Conservation (phyloP, 2,113 vertebrate genomes). For the Misgurnus anguillicaudatus region DNA sequence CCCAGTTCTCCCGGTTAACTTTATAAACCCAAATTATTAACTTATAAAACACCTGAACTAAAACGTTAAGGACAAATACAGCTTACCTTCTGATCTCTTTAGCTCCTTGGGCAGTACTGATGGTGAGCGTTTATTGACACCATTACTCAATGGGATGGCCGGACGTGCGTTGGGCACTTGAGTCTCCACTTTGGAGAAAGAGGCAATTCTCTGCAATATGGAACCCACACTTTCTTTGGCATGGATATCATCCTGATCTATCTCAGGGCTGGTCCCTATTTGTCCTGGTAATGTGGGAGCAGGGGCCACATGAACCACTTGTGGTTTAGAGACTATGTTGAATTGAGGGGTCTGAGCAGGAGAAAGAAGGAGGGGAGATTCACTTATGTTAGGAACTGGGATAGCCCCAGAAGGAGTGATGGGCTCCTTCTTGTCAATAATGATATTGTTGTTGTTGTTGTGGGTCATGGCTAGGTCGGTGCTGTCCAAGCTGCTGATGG, state of each 20-base stretch:
- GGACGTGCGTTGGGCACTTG: constrained; percentile 19
- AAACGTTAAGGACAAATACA: background rate
- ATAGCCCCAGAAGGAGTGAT: constrained; percentile 45
- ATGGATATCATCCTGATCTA: constrained; percentile 40
- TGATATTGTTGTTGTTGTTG: constrained; percentile 29
- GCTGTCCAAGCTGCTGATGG: constrained; percentile 59
- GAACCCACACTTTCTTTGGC: constrained; percentile 61
- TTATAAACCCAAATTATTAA: background rate
- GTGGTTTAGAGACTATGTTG: constrained; percentile 64
- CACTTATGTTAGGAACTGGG: constrained; percentile 53
- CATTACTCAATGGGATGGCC: constrained; percentile 45
- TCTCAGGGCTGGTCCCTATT: background rate
- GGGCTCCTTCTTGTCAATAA: background rate
- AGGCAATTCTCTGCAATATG: constrained; percentile 72
- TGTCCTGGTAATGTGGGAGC: constrained; percentile 46
- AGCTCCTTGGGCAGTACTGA: constrained; percentile 41
- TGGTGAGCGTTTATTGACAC: constrained; percentile 41
- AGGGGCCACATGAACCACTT: constrained; percentile 64
- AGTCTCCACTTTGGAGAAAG: constrained; percentile 63
- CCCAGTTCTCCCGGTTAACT: background rate
- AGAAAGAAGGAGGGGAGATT: constrained; percentile 53
- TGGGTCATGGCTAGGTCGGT: constrained; percentile 52
- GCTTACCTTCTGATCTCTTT: constrained; percentile 67
- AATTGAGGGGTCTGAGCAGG: constrained; percentile 61
- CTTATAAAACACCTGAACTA: background rate